Evolutionary conservation across 1,140 invertebrate genomes (phyloP), one percentile per base, ranked within the genome.

Genomic region (Coptotermes formosanus): DNA sequence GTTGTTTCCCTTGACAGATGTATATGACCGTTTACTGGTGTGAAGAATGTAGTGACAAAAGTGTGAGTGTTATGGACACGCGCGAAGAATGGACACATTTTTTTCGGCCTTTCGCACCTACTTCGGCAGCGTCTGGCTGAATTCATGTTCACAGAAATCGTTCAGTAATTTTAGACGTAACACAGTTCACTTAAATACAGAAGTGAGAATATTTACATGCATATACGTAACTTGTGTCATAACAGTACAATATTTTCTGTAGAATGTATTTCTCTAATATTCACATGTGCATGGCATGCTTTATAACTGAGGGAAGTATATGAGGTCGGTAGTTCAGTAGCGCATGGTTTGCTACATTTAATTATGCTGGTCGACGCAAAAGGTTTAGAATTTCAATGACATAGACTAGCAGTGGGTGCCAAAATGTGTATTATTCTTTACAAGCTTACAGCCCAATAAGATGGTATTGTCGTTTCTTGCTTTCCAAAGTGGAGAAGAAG

Each of bases 51-150:
- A 55, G 64, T n/a, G 7, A n/a, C n/a, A n/a, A 75, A 30, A 75
- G 4, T 75, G 64, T 75, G 64, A 75, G 64, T 75, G 25, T 75
- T 30, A 75, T 75, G 64, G 30, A 30, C 25, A 30, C n/a, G 8
- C 30, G 14, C 64, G 1, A 75, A 75, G 3, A 75, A 75, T 75
- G 64, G 64, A 75, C 64, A 30, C 3, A n/a, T 9, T 25, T 64
- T 64, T 21, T 25, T 64, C 59, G n/a, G 64, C 25, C 25, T 25
- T 30, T 75, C 64, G n/a, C 64, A 75, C 14, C 64, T 30, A n/a
- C n/a, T 75, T 75, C 30, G 64, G 25, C 64, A 75, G 64, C n/a
- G 64, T 75, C 64, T 75, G 64, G 64, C 64, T 30, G 64, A 75
- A 75, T 75, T 75, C n/a, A 8, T 75, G 25, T n/a, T 75, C 64